Conservation (phyloP, 2,888 invertebrate species). For the Ectemnius continuus region DNA sequence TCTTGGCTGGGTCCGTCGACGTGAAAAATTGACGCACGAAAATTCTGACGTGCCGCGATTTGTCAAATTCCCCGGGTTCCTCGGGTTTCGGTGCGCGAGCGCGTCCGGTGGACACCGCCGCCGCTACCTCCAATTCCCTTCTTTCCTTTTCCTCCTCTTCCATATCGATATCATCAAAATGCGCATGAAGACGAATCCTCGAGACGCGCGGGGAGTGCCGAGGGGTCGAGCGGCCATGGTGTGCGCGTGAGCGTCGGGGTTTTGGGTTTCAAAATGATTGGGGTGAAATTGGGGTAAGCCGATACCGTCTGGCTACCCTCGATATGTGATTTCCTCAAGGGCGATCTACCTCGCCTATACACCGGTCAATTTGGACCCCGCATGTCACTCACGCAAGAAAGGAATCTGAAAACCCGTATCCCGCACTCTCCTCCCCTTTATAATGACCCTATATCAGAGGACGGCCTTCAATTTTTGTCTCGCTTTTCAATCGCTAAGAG, state of each 20-base stretch:
- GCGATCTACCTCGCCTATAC: constrained; percentile 42
- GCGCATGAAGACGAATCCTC: constrained; percentile 60
- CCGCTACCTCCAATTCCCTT: constrained; percentile 28
- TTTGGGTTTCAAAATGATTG: constrained; percentile 77
- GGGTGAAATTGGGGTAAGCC: constrained; percentile 77
- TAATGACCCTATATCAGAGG: constrained; percentile 45
- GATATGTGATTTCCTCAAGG: constrained; percentile 54
- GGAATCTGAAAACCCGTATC: constrained; percentile 52
- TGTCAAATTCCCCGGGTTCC: constrained; percentile 67
- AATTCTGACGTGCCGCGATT: constrained; percentile 74
- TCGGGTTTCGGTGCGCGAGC: constrained; percentile 4
- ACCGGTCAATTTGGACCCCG: constrained; percentile 69
- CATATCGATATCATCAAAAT: constrained; percentile 70
- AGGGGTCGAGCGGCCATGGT: constrained; percentile 47
- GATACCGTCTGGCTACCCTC: constrained; percentile 69
- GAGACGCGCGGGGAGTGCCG: constrained; percentile 37
- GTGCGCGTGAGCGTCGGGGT: constrained; percentile 58
- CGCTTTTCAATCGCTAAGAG: constrained; percentile 27
- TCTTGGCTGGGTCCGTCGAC: constrained; percentile 56
- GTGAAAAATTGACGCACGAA: constrained; percentile 75
- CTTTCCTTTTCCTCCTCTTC: constrained; percentile 54
- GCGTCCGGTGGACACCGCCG: constrained; percentile 42
- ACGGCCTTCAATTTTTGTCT: constrained; percentile 23
- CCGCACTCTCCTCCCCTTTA: constrained; percentile 24
- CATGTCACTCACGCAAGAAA: constrained; percentile 60